Percentiles rank a stretch among this genome's conserved stretches.
These are phyloP conservation scores for Zosterops hypoxanthus DNA, from an alignment of 2,113 vertebrate species.

Conservation along the genomic window DNA sequence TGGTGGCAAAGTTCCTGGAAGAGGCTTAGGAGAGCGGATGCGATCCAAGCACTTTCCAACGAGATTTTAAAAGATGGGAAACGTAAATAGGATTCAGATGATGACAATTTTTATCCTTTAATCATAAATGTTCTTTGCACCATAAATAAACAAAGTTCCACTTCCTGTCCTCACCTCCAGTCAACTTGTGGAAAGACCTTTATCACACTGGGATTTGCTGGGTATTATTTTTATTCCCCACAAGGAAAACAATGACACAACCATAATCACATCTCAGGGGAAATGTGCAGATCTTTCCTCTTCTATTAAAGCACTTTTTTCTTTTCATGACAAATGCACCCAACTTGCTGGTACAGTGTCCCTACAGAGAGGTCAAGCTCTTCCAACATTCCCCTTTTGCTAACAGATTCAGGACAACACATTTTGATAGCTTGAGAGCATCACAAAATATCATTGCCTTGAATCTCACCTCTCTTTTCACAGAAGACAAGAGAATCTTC, in stretches of 20 bases:
- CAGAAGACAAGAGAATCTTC: neutral
- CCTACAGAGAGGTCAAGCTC: neutral
- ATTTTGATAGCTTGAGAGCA: neutral
- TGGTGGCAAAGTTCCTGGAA: conserved; percentile 1
- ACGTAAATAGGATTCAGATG: neutral
- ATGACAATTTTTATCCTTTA: neutral
- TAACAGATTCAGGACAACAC: neutral
- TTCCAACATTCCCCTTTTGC: neutral
- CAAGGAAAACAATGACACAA: neutral
- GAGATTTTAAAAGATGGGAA: neutral
- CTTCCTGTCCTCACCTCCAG: neutral
- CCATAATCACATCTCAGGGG: neutral
- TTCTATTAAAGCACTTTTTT: neutral
- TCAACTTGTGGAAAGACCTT: neutral
- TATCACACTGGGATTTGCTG: neutral
- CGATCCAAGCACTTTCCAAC: neutral
- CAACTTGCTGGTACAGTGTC: neutral
- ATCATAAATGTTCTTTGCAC: neutral
- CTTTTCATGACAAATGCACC: neutral
- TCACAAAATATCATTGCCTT: neutral
- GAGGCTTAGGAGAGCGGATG: neutral
- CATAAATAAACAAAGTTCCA: neutral
- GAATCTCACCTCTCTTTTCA: neutral
- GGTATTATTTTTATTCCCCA: neutral
- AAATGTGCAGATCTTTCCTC: neutral